phyloP scores from a whole-genome alignment of 2,113 vertebrate species.

The Ammospiza caudacuta region DNA sequence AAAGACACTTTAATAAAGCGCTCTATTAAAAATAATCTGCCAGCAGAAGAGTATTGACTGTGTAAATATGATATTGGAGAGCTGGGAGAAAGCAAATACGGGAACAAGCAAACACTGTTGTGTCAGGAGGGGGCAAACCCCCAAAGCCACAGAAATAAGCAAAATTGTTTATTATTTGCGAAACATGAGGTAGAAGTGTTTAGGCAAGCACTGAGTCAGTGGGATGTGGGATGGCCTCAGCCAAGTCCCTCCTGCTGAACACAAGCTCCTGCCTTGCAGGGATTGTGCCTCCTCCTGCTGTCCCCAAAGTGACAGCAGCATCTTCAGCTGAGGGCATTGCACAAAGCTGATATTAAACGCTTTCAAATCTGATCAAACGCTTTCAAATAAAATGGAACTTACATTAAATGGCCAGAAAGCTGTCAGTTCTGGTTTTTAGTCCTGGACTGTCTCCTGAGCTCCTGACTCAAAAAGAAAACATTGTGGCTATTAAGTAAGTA shows the following conservation, averaged over 20 bases:
- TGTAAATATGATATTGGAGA: neutral
- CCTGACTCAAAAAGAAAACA: slow-evolving; percentile 68
- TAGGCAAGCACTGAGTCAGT: neutral
- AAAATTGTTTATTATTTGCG: neutral
- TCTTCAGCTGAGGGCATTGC: slow-evolving; percentile 29
- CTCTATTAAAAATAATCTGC: neutral
- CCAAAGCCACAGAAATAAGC: neutral
- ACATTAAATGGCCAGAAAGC: slow-evolving; percentile 58
- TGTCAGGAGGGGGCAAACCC: neutral
- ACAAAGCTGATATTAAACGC: slow-evolving; percentile 33
- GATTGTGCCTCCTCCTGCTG: slow-evolving; percentile 13
- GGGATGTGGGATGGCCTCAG: slow-evolving; percentile 19
- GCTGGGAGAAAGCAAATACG: neutral
- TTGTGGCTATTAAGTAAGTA: slow-evolving; percentile 70
- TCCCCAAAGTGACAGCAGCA: slow-evolving; percentile 49
- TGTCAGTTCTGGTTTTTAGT: slow-evolving; percentile 36
- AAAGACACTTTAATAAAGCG: neutral
- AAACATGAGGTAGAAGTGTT: neutral
- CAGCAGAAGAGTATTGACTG: neutral
- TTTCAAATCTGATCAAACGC: slow-evolving; percentile 56
- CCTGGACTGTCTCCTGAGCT: slow-evolving; percentile 56
- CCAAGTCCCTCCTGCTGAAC: slow-evolving; percentile 2
- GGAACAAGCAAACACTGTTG: neutral
- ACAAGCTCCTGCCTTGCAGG: slow-evolving; percentile 40
- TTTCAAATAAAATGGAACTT: slow-evolving; percentile 58